A percentile compares a stretch with the other conserved stretches of the same genome.
Evolutionary conservation across 2,888 invertebrate species (phyloP).

Genomic region (Hydrotaea cyrtoneurina): DNA sequence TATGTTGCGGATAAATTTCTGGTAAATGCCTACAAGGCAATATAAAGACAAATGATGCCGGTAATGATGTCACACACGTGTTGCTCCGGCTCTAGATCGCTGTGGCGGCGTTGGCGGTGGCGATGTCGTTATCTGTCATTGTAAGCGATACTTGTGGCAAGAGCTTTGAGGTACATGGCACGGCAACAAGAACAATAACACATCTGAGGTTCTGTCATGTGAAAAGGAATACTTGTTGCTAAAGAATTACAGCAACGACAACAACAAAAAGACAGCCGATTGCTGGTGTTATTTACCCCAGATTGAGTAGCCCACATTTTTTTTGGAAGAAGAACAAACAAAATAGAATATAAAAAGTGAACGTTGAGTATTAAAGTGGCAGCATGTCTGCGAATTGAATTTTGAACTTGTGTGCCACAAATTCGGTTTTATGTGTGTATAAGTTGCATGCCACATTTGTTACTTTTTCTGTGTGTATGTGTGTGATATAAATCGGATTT

Average conservation of each 20-base stretch:
- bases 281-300: background rate
- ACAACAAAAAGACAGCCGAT: background rate
- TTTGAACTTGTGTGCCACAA: background rate
- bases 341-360: background rate
- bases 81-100: background rate
- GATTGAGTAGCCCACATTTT: too few relatives aligned
- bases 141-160: constrained; percentile 7
- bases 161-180: background rate
- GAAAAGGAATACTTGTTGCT: constrained; percentile 5
- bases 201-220: background rate
- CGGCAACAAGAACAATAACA: background rate
- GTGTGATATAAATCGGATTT: background rate
- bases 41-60: constrained; percentile 48
- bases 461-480: background rate
- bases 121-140: background rate
- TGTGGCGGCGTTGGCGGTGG: too few relatives aligned
- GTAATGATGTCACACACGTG: constrained; percentile 58
- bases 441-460: background rate
- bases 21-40: constrained; percentile 32
- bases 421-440: background rate
- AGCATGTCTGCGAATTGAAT: too few relatives aligned
- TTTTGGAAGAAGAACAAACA: background rate
- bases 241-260: too few relatives aligned
- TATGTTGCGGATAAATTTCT: background rate
- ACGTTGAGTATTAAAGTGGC: background rate